Base-by-base conservation (phyloP, 2,888 invertebrate species). In the Tinea semifulvella region DNA sequence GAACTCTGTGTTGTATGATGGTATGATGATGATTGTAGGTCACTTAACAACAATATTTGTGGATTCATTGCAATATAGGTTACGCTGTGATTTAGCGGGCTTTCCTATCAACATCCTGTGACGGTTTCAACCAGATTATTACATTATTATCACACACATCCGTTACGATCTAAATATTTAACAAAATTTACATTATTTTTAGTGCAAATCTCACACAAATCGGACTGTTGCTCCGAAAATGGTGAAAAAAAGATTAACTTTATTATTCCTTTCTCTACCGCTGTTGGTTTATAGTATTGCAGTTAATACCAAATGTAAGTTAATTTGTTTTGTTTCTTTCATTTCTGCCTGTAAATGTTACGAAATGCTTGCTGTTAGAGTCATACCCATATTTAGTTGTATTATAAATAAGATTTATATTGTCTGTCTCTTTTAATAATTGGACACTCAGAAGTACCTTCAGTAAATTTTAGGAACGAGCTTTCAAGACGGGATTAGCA, bases 21-120 rank as follows among this genome's bases (percentile, higher is more conserved):
- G n/a, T n/a, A n/a, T n/a, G n/a, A n/a, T n/a, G n/a, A n/a, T n/a
- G n/a, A n/a, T n/a, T 22, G 22, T 31, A 31, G 31, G 31, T 31
- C 31, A 31, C 27, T 10, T 7, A 27, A 31, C 31, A 7, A 31
- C 31, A 31, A 31, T 31, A 14, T 31, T 31, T 31, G 31, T 14
- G 14, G n/a, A n/a, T n/a, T n/a, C 31, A 31, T 31, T 31, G 7
- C 31, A 3, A 26, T 26, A 7, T 13, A 14, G 31, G 31, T 2
- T 31, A 13, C 7, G 8, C n/a, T 4, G n/a, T 27, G 27, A 10
- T 27, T 31, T 14, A 2, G 7, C n/a, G n/a, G 6, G 31, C n/a
- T 31, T 14, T 31, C 31, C 11, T 14, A 27, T 14, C 31, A n/a
- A 13, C 31, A 31, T 31, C 31, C 31, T 4, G 31, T n/a, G 14